Evolutionary conservation across 2,113 vertebrate genomes (phyloP), one percentile per base, ranked within the genome.

Genomic region (Natator depressus): DNA sequence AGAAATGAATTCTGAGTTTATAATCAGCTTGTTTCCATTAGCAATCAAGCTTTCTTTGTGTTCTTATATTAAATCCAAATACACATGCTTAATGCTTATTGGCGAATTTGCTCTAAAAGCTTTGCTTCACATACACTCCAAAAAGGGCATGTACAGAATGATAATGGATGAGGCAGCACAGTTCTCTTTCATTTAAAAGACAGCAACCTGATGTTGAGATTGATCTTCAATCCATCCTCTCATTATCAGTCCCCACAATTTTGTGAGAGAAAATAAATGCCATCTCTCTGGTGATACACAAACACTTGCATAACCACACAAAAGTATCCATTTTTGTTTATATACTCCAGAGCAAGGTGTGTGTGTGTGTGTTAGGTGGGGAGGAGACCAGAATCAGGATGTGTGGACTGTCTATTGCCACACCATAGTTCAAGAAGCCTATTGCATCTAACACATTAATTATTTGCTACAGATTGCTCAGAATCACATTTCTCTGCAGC

Each of bases 121-220:
- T 80, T 88, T 92, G 35, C 42, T 62, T 90, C 62, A 12, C 20
- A 82, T 80, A 72, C 78, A 59, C 47, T 89, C 47, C 42, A 54
- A 53, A 84, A 89, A 19, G 46, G 35, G 38, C 50, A 51, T 93
- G 91, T 90, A 59, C 85, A 96, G 88, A 16, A 89, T 85, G 78
- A 42, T 75, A 93, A 92, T 50, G 89, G 62, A 88, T 94, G 22
- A 19, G 50, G 81, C 85, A 85, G 65, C 89, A 93, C 57, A 81
- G 38, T 82, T 95, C 80, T 69, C 42, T 22, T 84, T 81, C 50
- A 87, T n/a, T 93, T 83, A 84, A n/a, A 51, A 84, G 31, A 3
- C 51, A 54, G 47, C 6, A 31, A 20, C n/a, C 8, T 5, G 19
- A 38, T 72, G 65, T 17, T 88, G 79, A 51, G 78, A 59, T 53